These are phyloP conservation scores for Lophotis ruficrista DNA, from an alignment of 2,113 vertebrate genomes.

Conservation along the genomic window DNA sequence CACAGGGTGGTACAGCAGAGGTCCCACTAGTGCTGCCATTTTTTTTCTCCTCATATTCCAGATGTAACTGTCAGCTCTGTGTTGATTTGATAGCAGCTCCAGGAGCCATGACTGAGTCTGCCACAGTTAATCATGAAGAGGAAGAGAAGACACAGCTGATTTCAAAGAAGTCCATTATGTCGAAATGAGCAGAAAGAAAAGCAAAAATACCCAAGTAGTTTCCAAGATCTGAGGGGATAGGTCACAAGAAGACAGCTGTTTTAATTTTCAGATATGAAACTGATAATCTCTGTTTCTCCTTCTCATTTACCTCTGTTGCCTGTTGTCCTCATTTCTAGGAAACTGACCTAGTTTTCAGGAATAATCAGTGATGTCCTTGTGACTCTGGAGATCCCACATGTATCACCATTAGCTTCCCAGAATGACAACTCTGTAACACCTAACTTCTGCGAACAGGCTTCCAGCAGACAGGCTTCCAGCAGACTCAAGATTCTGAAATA, in stretches of 20 bases:
- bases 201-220: neutral
- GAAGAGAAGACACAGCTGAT: neutral
- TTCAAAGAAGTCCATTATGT: neutral
- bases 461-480: neutral
- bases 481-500: neutral
- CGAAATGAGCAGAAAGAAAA: neutral
- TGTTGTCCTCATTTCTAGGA: neutral
- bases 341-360: neutral
- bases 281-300: neutral
- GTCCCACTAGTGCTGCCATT: neutral
- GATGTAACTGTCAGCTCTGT: neutral
- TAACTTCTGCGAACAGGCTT: neutral
- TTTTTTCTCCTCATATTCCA: neutral
- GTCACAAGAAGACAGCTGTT: neutral
- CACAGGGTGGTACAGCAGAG: neutral
- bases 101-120: neutral
- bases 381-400: neutral
- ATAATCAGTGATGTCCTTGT: neutral
- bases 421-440: neutral
- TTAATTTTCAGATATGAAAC: neutral
- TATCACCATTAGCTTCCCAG: neutral
- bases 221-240: neutral
- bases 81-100: neutral
- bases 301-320: neutral
- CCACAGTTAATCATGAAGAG: neutral